A percentile compares a stretch with the other conserved stretches of the same genome.
Conservation (phyloP, 2,888 invertebrate species). For the Drosophila yooni region DNA sequence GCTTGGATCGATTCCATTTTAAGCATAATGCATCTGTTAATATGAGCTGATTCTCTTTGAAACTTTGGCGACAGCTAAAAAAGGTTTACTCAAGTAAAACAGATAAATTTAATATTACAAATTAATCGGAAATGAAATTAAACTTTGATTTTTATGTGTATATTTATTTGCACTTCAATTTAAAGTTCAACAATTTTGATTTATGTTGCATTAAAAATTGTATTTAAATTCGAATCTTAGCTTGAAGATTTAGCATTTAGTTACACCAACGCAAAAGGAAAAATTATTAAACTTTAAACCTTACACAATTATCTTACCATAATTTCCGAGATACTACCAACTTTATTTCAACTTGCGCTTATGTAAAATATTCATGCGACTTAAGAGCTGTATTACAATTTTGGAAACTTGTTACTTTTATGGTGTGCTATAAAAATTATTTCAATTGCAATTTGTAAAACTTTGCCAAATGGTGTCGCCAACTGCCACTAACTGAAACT, state of each 20-base stretch:
- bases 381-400: constrained; percentile 29
- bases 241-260: not conserved
- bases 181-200: not conserved
- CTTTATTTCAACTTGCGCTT: not conserved
- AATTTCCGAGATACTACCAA: not conserved
- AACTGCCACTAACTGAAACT: constrained; percentile 32
- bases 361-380: constrained; percentile 1
- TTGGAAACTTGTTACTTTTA: constrained; percentile 15
- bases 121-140: not conserved
- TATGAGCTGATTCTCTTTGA: too few relatives aligned
- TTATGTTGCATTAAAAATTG: not conserved
- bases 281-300: not conserved
- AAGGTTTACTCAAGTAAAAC: not conserved
- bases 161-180: not conserved
- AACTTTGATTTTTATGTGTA: not conserved
- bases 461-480: constrained; percentile 39
- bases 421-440: constrained; percentile 28
- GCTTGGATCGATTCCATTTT: too few relatives aligned
- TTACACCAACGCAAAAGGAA: not conserved
- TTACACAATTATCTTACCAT: not conserved
- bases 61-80: too few relatives aligned
- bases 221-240: not conserved
- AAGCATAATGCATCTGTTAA: too few relatives aligned
- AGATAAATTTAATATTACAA: not conserved
- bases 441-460: constrained; percentile 36